A percentile compares a stretch with the other conserved stretches of the same genome.
Evolutionary conservation across 2,888 invertebrate species (phyloP).

Genomic region (Apodemia duryi): DNA sequence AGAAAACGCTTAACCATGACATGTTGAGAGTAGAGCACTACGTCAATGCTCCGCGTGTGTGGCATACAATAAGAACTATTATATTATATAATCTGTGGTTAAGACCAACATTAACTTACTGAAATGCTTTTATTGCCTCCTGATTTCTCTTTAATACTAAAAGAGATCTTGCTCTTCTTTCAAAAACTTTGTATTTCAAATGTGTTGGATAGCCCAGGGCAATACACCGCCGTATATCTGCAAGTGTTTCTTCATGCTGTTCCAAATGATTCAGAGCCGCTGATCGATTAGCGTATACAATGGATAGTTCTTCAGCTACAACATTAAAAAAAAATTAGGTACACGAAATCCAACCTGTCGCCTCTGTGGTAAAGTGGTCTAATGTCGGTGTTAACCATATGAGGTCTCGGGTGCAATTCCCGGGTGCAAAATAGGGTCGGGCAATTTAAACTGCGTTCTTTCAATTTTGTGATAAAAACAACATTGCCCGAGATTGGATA

Average conservation of each 20-base stretch:
- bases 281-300: slow-evolving; percentile 89
- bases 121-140: slow-evolving; percentile 82
- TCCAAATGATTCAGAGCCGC: slow-evolving; percentile 87
- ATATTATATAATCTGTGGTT: too few relatives aligned
- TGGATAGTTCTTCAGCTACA: slow-evolving; percentile 81
- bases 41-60: too few relatives aligned
- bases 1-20: too few relatives aligned
- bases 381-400: too few relatives aligned
- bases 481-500: too few relatives aligned
- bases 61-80: too few relatives aligned
- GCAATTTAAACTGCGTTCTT: too few relatives aligned
- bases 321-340: not conserved
- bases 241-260: slow-evolving; percentile 82
- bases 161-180: slow-evolving; percentile 85
- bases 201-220: slow-evolving; percentile 84
- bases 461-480: too few relatives aligned
- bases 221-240: slow-evolving; percentile 85
- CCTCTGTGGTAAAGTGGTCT: too few relatives aligned
- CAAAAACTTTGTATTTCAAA: slow-evolving; percentile 86
- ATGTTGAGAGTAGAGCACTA: too few relatives aligned
- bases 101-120: slow-evolving; percentile 45
- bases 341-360: not conserved
- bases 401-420: too few relatives aligned
- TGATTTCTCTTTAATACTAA: slow-evolving; percentile 83
- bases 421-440: too few relatives aligned